phyloP scores from a whole-genome alignment of 2,888 invertebrate species.

The Pinctada fucata region DNA sequence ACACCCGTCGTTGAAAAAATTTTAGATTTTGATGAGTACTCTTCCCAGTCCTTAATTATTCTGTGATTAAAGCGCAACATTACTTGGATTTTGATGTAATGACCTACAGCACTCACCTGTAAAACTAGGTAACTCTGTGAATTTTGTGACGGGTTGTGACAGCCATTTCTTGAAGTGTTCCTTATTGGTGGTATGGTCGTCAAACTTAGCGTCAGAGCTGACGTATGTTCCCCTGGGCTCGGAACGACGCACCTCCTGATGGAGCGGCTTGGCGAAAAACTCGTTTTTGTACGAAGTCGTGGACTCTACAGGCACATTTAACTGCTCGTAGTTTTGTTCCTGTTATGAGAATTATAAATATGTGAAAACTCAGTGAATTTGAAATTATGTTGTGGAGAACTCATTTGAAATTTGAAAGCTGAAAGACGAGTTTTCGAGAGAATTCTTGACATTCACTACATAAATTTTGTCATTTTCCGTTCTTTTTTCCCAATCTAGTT shows the following conservation, averaged over 20 bases:
- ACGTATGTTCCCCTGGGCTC: constrained; percentile 51
- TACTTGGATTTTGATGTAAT: too few relatives aligned
- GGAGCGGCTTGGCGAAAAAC: constrained; percentile 52
- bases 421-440: too few relatives aligned
- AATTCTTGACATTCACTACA: too few relatives aligned
- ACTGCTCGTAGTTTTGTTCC: constrained; percentile 66
- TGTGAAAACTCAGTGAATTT: too few relatives aligned
- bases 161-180: constrained; percentile 71
- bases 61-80: too few relatives aligned
- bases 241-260: constrained; percentile 45
- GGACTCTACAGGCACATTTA: constrained; percentile 61
- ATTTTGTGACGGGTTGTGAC: constrained; percentile 61
- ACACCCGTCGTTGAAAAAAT: too few relatives aligned
- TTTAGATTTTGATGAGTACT: too few relatives aligned
- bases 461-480: too few relatives aligned
- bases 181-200: constrained; percentile 67
- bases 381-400: too few relatives aligned
- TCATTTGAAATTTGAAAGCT: too few relatives aligned
- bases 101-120: constrained; percentile 54
- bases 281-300: constrained; percentile 66
- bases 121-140: constrained; percentile 73
- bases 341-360: constrained; percentile 37
- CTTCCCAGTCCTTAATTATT: too few relatives aligned
- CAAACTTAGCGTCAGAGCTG: constrained; percentile 61
- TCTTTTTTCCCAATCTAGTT: too few relatives aligned